Evolutionary conservation across 2,113 vertebrate species (phyloP).

Genomic region (Hydrolagus affinis): DNA sequence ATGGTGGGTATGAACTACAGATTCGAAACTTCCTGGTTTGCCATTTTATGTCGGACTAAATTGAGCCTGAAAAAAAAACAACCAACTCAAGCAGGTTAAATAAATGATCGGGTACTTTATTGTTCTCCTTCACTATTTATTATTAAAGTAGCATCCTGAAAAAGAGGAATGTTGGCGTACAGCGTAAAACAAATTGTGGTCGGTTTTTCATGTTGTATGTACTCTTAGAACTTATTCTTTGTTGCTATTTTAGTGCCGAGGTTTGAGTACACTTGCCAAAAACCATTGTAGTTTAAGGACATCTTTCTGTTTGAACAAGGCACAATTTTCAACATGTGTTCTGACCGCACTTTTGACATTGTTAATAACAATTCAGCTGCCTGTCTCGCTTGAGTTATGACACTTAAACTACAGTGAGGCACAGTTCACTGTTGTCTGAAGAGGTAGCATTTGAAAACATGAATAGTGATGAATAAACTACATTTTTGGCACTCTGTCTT

Average conservation of each 20-base stretch:
- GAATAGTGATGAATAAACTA: background rate
- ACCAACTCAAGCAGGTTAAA: too few relatives aligned
- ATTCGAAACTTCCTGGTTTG: background rate
- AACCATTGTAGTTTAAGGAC: background rate
- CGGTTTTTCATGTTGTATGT: background rate
- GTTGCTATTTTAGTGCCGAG: background rate
- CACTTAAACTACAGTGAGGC: conserved; percentile 8
- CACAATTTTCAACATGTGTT: background rate
- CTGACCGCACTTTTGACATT: background rate
- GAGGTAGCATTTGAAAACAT: conserved; percentile 11
- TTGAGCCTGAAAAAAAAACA: background rate
- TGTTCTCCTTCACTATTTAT: too few relatives aligned
- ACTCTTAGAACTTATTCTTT: background rate
- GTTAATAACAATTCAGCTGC: background rate
- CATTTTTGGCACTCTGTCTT: background rate
- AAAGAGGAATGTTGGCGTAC: background rate
- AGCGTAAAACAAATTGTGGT: background rate
- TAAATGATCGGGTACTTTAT: too few relatives aligned
- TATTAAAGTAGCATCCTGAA: background rate
- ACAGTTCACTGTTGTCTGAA: conserved; percentile 6
- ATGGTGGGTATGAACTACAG: background rate
- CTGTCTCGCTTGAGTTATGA: background rate
- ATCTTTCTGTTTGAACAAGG: background rate
- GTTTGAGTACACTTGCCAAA: background rate
- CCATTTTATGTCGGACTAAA: background rate